A percentile compares a stretch with the other conserved stretches of the same genome.
Conservation (phyloP, 2,113 vertebrate genomes). For the Cyprinodon tularosa region DNA sequence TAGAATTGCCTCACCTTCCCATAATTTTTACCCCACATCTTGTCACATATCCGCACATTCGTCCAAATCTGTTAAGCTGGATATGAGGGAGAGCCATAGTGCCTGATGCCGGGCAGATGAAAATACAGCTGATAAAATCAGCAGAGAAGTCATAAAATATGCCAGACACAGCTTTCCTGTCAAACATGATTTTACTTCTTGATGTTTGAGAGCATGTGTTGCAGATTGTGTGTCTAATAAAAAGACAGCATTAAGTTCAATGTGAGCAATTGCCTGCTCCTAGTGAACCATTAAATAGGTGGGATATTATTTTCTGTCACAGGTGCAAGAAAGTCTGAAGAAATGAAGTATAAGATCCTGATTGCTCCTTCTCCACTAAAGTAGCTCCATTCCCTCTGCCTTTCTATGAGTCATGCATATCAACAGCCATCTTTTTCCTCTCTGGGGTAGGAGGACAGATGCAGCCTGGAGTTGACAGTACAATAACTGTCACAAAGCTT, state of each 20-base stretch:
- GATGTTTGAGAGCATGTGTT: neutral
- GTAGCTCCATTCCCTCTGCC: neutral
- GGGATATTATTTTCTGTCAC: neutral
- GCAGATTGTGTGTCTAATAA: neutral
- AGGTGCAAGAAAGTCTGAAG: neutral
- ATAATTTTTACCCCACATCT: neutral
- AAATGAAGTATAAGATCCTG: neutral
- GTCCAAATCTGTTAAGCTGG: neutral
- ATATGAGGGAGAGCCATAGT: neutral
- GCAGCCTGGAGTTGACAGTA: slow-evolving; percentile 8
- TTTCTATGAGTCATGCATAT: neutral
- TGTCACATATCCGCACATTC: neutral
- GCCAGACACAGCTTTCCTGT: neutral
- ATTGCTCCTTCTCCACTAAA: neutral
- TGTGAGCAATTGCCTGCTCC: neutral
- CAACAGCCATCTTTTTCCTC: slow-evolving; percentile 1
- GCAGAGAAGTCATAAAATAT: neutral
- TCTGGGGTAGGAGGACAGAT: slow-evolving; percentile 9
- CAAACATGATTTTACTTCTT: neutral
- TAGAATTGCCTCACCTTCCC: neutral
- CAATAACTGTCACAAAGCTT: slow-evolving; percentile 36
- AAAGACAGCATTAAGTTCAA: neutral
- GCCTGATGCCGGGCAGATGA: neutral
- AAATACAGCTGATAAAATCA: neutral
- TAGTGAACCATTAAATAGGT: slow-evolving; percentile 1